Evolutionary conservation across 2,888 invertebrate species (phyloP).

Genomic region (Lymantria dispar): DNA sequence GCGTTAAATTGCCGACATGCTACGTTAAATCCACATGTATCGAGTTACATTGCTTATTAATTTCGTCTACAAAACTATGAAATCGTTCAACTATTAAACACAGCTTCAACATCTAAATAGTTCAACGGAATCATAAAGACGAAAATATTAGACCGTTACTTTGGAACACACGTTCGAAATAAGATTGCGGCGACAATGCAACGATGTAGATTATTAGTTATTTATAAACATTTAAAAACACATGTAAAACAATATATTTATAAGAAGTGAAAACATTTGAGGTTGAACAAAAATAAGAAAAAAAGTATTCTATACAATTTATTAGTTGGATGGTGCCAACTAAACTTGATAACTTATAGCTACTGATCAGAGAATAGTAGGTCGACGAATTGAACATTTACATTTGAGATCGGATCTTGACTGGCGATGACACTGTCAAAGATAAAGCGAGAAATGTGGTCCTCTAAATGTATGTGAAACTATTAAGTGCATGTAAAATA

Average conservation of each 20-base stretch:
- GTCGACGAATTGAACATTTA: conserved; percentile 35
- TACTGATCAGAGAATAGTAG: conserved; percentile 35
- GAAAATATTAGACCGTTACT: conserved; percentile 5
- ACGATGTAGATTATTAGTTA: conserved; percentile 15
- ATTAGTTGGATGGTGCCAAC: conserved; percentile 30
- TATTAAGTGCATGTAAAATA: background rate
- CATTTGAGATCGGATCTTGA: conserved; percentile 25
- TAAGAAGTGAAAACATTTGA: conserved; percentile 12
- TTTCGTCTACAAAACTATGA: conserved; percentile 13
- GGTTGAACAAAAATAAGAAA: conserved; percentile 31
- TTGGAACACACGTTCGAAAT: background rate
- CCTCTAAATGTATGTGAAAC: background rate
- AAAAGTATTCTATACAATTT: conserved; percentile 24
- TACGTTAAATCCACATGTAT: background rate
- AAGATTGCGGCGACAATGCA: conserved; percentile 4
- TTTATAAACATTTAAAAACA: conserved; percentile 14
- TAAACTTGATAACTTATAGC: conserved; percentile 29
- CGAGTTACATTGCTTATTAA: conserved; percentile 37
- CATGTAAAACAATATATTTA: conserved; percentile 18
- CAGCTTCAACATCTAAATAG: conserved; percentile 2
- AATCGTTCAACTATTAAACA: conserved; percentile 4
- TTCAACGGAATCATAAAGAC: conserved; percentile 9
- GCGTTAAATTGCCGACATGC: background rate
- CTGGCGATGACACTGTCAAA: conserved; percentile 13
- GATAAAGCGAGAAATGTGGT: conserved; percentile 22